Base-by-base conservation (phyloP, 2,797 vertebrate species). In the Rachycentron canadum region DNA sequence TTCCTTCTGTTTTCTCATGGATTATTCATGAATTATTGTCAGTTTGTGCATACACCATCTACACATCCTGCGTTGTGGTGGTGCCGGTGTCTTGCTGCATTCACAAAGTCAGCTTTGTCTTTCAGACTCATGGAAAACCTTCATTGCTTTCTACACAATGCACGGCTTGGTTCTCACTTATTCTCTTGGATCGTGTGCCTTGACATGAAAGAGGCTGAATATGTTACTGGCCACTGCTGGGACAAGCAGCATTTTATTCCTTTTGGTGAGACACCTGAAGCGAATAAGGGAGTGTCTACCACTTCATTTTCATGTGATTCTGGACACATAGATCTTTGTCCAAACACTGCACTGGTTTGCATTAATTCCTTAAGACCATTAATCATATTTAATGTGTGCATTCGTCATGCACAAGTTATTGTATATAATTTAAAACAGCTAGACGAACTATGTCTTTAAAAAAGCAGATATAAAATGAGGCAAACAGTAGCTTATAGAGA, bases 11-110 rank as follows among this genome's bases (percentile, higher is more conserved):
- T 63, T 63, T 19, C n/a, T 70, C 1, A 2, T 83, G 38, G 71
- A 78, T 84, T 68, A 84, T 86, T 78, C 38, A 85, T 79, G 68
- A 60, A 23, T 23, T 50, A 69, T 49, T 34, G 13, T 67, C 47
- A 53, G 0, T 56, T 71, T 74, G 64, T 79, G 49, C 62, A 61
- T 36, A 58, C 45, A 50, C 47, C 47, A 36, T 62, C n/a, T 45
- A 55, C 49, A 21, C 43, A 52, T 66, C 16, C 59, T 65, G 34
- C 34, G 34, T 16, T 17, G 47, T 5, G 10, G 21, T 25, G 38
- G 16, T 66, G 26, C n/a, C 1, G 0, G n/a, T 7, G 16, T 38
- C 59, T 56, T 9, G 30, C 47, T 43, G n/a, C 25, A 30, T 53
- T 40, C 57, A 62, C 9, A 25, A 47, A 19, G 50, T 43, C 21